Percentiles rank a stretch among this genome's conserved stretches.
These are phyloP conservation scores for Embiotoca jacksoni DNA, from an alignment of 2,113 vertebrate genomes.

Conservation along the genomic window DNA sequence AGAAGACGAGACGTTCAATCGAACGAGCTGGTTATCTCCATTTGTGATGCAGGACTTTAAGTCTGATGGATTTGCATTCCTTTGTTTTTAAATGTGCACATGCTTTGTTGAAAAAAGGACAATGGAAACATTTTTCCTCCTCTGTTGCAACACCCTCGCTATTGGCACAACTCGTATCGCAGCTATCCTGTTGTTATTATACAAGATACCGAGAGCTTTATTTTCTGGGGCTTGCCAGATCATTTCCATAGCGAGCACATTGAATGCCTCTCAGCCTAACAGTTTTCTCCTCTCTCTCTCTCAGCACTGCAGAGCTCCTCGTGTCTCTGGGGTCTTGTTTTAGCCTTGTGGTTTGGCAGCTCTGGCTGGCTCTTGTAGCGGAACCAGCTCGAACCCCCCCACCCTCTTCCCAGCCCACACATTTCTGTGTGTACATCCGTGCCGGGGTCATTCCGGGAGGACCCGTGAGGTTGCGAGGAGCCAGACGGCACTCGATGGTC, in stretches of 20 bases:
- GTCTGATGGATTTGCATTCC: constrained; percentile 76
- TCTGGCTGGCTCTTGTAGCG: constrained; percentile 42
- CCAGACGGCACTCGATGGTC: constrained; percentile 69
- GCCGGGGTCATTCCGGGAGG: constrained; percentile 70
- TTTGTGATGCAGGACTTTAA: constrained; percentile 66
- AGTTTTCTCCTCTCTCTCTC: constrained; percentile 48
- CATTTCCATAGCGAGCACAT: constrained; percentile 44
- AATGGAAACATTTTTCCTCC: constrained; percentile 44
- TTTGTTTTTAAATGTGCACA: constrained; percentile 73
- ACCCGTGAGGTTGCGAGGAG: constrained; percentile 51
- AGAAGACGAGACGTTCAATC: constrained; percentile 66
- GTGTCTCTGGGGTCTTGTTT: constrained; percentile 72
- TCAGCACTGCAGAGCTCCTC: constrained; percentile 49
- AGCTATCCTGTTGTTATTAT: constrained; percentile 62
- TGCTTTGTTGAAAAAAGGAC: constrained; percentile 67
- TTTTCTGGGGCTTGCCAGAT: constrained; percentile 63
- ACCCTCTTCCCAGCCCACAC: constrained; percentile 46
- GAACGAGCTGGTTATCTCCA: constrained; percentile 69
- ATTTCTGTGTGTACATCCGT: constrained; percentile 55
- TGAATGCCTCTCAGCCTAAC: constrained; percentile 46
- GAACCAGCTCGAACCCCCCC: constrained; percentile 34
- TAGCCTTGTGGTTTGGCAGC: constrained; percentile 73
- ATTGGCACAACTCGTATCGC: constrained; percentile 52
- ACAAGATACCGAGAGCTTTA: constrained; percentile 54
- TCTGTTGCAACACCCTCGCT: constrained; percentile 35